phyloP scores from a whole-genome alignment of 2,888 invertebrate species.

The Strigamia crassipes region DNA sequence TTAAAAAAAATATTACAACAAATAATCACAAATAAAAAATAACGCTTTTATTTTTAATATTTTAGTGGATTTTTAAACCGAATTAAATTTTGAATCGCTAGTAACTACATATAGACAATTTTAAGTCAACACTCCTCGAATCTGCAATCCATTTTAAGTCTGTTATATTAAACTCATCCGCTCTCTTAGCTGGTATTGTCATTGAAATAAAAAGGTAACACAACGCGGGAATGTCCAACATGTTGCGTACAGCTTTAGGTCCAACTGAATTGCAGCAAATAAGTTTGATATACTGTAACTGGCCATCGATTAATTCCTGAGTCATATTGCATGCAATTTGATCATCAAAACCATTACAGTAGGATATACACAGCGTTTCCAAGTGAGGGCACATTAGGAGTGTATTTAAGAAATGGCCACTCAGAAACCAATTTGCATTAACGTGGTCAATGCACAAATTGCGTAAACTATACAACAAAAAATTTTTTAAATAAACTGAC shows the following conservation, averaged over 20 bases:
- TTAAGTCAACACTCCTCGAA: not conserved
- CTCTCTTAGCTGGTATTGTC: not conserved
- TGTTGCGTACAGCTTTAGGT: not conserved
- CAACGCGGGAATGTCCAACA: not conserved
- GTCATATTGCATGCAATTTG: not conserved
- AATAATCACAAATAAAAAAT: no score
- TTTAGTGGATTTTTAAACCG: not conserved
- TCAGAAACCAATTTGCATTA: not conserved
- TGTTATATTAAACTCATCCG: not conserved
- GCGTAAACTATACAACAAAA: not conserved
- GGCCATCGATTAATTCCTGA: not conserved
- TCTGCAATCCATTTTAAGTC: not conserved
- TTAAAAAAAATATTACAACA: no score
- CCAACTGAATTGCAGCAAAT: not conserved
- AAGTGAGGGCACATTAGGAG: not conserved
- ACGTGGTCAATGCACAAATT: not conserved
- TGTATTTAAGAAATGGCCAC: not conserved
- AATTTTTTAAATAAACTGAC: constrained; percentile 10
- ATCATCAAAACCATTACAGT: constrained; percentile 5
- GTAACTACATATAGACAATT: constrained; percentile 6
- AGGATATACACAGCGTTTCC: not conserved
- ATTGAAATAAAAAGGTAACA: not conserved
- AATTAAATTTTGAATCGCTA: not conserved
- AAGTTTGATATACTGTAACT: not conserved
- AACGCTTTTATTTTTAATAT: no score